Evolutionary conservation across 1,140 invertebrate genomes (phyloP), one percentile per base, ranked within the genome.

Genomic region (Drosophila simulans): DNA sequence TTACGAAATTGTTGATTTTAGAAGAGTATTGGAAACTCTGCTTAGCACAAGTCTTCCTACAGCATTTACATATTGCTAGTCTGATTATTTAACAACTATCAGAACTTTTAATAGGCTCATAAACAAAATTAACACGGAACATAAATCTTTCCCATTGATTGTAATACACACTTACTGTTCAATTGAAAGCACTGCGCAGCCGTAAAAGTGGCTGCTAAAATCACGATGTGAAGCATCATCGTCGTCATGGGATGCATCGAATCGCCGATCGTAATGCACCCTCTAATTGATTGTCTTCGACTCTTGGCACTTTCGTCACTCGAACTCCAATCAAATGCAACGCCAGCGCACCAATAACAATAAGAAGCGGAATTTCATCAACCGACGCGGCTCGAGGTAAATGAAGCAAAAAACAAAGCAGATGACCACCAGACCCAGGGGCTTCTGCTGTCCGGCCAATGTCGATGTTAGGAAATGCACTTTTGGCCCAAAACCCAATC

Each of bases 401-500:
- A 48, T 69, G 66, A 69, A 70, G 59, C 52, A 66, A 45, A 66
- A 76, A 75, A 76, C 73, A 74, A 76, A 74, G 59, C 68, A 52
- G 46, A 56, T 56, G 64, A 53, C 63, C 63, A 53, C 63, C 63
- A 66, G 63, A 40, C 51, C 43, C 73, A 59, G 49, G 73, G 62
- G 74, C 62, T 35, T 54, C 52, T 56, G 72, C 54, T 76, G 75
- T 63, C 51, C 43, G 74, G 85, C 84, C 82, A 88, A 85, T 85
- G 82, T 53, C 79, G 81, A 83, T 56, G 71, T 86, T 86, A 76
- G 83, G 83, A 82, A 76, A 86, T 86, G 75, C 83, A 85, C 74
- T 66, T 51, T 51, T 53, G 59, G 74, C 59, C 63, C 57, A 27
- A 27, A 27, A 46, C 7, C 46, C 7, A 27, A 69, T 13, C 37